These are phyloP conservation scores for Lethenteron reissneri DNA, from an alignment of 2,113 vertebrate species.

Conservation along the genomic window DNA sequence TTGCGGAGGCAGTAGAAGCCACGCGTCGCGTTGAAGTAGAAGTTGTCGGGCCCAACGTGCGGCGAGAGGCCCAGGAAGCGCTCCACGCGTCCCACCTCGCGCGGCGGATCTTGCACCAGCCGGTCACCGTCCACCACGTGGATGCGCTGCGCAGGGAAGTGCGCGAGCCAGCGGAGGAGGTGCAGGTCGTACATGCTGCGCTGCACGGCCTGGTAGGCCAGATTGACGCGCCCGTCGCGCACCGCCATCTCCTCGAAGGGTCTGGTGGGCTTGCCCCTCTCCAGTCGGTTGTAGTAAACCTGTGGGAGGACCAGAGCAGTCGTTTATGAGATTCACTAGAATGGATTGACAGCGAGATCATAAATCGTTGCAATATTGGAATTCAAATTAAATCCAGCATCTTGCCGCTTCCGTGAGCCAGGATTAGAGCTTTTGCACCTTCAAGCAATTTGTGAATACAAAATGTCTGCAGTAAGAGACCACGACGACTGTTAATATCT, in stretches of 20 bases:
- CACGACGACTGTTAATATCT: too few relatives aligned
- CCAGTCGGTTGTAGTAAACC: slow-evolving; percentile 71
- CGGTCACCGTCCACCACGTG: slow-evolving; percentile 40
- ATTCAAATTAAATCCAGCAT: too few relatives aligned
- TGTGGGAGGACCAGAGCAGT: neutral
- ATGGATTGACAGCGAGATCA: too few relatives aligned
- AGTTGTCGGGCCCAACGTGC: slow-evolving; percentile 27
- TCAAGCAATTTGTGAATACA: too few relatives aligned
- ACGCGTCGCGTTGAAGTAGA: slow-evolving; percentile 44
- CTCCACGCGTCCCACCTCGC: slow-evolving; percentile 33
- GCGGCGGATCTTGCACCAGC: slow-evolving; percentile 31
- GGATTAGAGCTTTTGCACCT: too few relatives aligned
- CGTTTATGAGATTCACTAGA: neutral
- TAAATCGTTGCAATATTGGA: too few relatives aligned
- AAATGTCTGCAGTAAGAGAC: too few relatives aligned
- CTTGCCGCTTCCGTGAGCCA: too few relatives aligned
- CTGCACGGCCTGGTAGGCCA: slow-evolving; percentile 85
- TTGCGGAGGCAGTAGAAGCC: slow-evolving; percentile 42
- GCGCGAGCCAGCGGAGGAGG: slow-evolving; percentile 27
- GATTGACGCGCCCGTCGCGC: slow-evolving; percentile 47
- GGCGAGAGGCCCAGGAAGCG: slow-evolving; percentile 28
- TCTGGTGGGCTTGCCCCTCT: slow-evolving; percentile 66
- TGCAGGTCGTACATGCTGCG: slow-evolving; percentile 62
- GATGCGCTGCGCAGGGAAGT: slow-evolving; percentile 31
- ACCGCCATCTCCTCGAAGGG: slow-evolving; percentile 56